phyloP scores from a whole-genome alignment of 2,797 vertebrate species.

The Pyrocephalus nanus region DNA sequence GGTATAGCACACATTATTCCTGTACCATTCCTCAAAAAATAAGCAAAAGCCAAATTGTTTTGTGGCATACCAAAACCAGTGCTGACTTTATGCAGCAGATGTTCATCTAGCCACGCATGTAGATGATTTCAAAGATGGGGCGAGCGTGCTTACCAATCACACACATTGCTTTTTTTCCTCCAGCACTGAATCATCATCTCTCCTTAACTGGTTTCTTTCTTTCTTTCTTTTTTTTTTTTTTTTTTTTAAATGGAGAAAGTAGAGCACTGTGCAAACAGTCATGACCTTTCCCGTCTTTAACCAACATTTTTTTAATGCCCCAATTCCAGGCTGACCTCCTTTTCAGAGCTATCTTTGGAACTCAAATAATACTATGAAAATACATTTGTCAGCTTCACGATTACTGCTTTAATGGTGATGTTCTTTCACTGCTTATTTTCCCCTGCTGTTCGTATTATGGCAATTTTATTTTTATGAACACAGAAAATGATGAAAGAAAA shows the following conservation, averaged over 20 bases:
- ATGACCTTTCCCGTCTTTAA: slow-evolving; percentile 62
- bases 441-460: neutral
- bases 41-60: slow-evolving; percentile 56
- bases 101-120: slow-evolving; percentile 65
- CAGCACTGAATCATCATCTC: slow-evolving; percentile 65
- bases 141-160: slow-evolving; percentile 54
- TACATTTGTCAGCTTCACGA: slow-evolving; percentile 28
- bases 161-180: slow-evolving; percentile 3
- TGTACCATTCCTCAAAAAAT: slow-evolving; percentile 34
- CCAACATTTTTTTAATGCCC: slow-evolving; percentile 55
- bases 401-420: slow-evolving; percentile 9
- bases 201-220: neutral
- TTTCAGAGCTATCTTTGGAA: slow-evolving; percentile 50
- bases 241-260: slow-evolving; percentile 37
- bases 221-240: neutral
- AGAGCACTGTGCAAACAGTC: slow-evolving; percentile 65
- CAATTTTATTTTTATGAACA: slow-evolving; percentile 13
- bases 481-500: slow-evolving; percentile 24
- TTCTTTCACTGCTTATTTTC: slow-evolving; percentile 29
- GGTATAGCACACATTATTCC: slow-evolving; percentile 34
- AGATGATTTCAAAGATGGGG: slow-evolving; percentile 69
- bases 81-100: slow-evolving; percentile 68
- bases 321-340: slow-evolving; percentile 58
- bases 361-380: slow-evolving; percentile 40
- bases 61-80: slow-evolving; percentile 52